Conservation (phyloP, 1,140 invertebrate species). For the Leptoteleia sp. region DNA sequence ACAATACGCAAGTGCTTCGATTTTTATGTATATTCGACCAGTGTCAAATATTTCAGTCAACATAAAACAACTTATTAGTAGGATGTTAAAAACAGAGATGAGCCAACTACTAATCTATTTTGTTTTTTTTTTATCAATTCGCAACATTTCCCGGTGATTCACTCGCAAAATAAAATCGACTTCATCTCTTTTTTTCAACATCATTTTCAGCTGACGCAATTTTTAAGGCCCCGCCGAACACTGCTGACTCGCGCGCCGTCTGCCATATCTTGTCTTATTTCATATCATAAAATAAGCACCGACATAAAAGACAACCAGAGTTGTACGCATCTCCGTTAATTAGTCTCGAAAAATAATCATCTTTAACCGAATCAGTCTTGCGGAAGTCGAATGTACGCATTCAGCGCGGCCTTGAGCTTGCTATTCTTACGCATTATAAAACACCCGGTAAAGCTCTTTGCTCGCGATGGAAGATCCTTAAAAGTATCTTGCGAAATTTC, state of each 20-base stretch:
- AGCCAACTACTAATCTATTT: neutral
- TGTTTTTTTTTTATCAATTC: too few relatives aligned
- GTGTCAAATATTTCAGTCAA: slow-evolving; percentile 47
- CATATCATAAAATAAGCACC: slow-evolving; percentile 43
- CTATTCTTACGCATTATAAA: slow-evolving; percentile 32
- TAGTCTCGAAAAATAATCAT: slow-evolving; percentile 34
- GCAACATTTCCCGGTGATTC: too few relatives aligned
- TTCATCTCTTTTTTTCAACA: slow-evolving; percentile 15
- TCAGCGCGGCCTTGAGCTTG: slow-evolving; percentile 24
- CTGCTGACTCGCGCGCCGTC: slow-evolving; percentile 6
- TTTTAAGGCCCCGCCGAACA: slow-evolving; percentile 28
- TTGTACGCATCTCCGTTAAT: neutral
- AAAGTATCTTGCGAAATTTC: slow-evolving; percentile 39
- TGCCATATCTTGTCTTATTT: slow-evolving; percentile 25
- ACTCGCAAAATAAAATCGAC: too few relatives aligned
- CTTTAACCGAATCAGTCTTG: slow-evolving; percentile 47
- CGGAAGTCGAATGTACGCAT: slow-evolving; percentile 14
- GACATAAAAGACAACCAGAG: slow-evolving; percentile 18
- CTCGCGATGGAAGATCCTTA: slow-evolving; percentile 40
- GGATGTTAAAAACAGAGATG: slow-evolving; percentile 21
- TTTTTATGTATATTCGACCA: slow-evolving; percentile 28
- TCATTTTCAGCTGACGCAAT: slow-evolving; percentile 9
- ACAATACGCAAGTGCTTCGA: slow-evolving; percentile 61
- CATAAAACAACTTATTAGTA: slow-evolving; percentile 40
- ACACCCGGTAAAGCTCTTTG: slow-evolving; percentile 42